Evolutionary conservation across 2,888 invertebrate species (phyloP), one percentile per base, ranked within the genome.

Genomic region (Crossocerus cetratus): DNA sequence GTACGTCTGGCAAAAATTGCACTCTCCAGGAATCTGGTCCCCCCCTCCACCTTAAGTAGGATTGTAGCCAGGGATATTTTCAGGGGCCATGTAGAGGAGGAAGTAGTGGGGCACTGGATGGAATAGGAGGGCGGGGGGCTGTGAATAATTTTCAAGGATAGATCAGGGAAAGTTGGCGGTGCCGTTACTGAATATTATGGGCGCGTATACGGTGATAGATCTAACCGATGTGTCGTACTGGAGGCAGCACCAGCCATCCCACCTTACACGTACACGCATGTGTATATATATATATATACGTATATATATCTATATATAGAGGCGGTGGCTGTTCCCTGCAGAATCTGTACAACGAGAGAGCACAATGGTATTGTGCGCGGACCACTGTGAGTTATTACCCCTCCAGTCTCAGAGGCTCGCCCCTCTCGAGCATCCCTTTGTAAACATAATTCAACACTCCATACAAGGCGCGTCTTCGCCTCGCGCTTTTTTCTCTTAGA

Each of bases 331-430:
- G 88, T 85, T 88, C 86, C 80, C 83, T 82, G 84, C 86, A 89
- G 88, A 87, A 88, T 87, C 88, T 84, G 84, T 84, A 87, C 85
- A 83, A 85, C 86, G 85, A 32, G 32, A 32, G 32, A 86, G 82
- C 86, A 88, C 87, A 88, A 87, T 88, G 87, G 87, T 86, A 88
- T 89, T 88, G 88, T 88, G 88, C 83, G 81, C 83, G 85, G 84
- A 83, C 84, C 84, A 78, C 81, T 82, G 86, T 89, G 87, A 89
- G 86, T 89, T 89, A 89, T 89, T 88, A 86, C 86, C 85, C 85
- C 83, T 84, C 84, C 82, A 83, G 85, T 86, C 83, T 83, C 82
- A 80, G 80, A 78, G 83, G 78, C 71, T 78, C 76, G 62, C 75
- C 77, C 78, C 74, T 78, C 78, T 76, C 74, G 66, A 68, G 77